Base-by-base conservation (phyloP, 2,888 invertebrate species). In the Polyploca ridens region DNA sequence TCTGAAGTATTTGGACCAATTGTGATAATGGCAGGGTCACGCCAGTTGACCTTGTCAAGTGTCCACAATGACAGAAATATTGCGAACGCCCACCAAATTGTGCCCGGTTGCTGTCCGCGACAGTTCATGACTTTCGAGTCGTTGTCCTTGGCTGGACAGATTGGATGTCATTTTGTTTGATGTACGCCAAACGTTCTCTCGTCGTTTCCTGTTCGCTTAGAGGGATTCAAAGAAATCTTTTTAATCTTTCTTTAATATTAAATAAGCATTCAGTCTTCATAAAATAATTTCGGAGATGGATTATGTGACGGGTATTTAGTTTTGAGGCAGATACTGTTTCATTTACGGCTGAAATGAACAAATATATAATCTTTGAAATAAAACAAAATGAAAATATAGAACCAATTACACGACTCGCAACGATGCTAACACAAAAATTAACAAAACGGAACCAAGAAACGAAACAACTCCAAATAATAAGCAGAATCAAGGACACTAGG, bases 41-140 rank as follows among this genome's bases (percentile, higher is more conserved):
- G 60, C n/a, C 61, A 70, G 65, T 75, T 73, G 71, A 75, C 75
- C 73, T 67, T 64, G 71, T 73, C 66, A 72, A 70, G 61, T 46
- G 60, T 62, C 57, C 62, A 38, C 60, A 61, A 61, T 33, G 64
- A 66, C 70, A 63, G 63, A 63, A 70, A 68, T 68, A 69, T 68
- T 71, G 72, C 69, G 62, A 64, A 70, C 71, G 63, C 70, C 73
- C 64, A 73, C 75, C 60, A 44, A 58, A 49, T 60, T 62, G 13
- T n/a, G 54, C 64, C 11, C 19, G 44, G 54, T 54, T 54, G 19
- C 16, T 54, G 54, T 6, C 16, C 54, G 46, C 46, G 46, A 46
- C 46, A 46, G 10, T 54, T 54, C 19, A 7, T 10, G 16, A 19
- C 19, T 19, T 19, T 54, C 54, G 19, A 19, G 54, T 10, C 19